Evolutionary conservation across 2,888 invertebrate genomes (phyloP), one percentile per base, ranked within the genome.

Genomic region (Tiliacea aurago): DNA sequence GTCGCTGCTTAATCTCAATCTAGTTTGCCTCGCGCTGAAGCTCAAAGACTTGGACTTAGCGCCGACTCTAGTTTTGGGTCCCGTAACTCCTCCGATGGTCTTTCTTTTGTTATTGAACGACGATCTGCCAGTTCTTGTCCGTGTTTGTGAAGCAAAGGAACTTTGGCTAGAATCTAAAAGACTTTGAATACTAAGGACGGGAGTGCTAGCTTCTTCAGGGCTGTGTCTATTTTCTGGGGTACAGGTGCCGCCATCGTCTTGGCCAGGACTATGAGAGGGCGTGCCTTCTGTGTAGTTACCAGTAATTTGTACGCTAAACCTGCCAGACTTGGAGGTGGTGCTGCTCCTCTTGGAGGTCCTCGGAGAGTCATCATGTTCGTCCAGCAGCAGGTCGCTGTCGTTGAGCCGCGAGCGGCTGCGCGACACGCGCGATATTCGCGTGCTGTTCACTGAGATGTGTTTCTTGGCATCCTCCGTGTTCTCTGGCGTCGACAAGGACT

Each of bases 171-270:
- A 90, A 58, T 94, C 89, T 33, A 96, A 73, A 5, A 96, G 86
- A 59, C 90, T 92, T 78, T 93, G 93, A 15, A 95, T 95, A 77
- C 89, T 93, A 0, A 95, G 83, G 2, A 95, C 90, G 0, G 96
- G 96, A 3, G 96, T 96, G 2, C 89, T 90, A 2, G 88, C 88
- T 55, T 92, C 93, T 53, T 90, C 89, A 2, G 94, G 93, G 65
- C 92, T 93, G 4, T 76, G 84, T 10, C 85, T 82, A 51, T 93
- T 92, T 55, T 94, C 93, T 0, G 95, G 95, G 0, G 95, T 95
- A 13, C 85, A 85, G 5, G 71, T 81, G 0, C 94, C 94, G 13
- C 86, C 84, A 4, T 77, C 68, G 5, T 77, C 68, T 5, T 62
- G 78, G 2, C 76, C 66, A 1, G 85, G 77, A 37, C 67, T 78